Conservation (phyloP, 1,140 invertebrate species). For the Drosophila chauvacae region DNA sequence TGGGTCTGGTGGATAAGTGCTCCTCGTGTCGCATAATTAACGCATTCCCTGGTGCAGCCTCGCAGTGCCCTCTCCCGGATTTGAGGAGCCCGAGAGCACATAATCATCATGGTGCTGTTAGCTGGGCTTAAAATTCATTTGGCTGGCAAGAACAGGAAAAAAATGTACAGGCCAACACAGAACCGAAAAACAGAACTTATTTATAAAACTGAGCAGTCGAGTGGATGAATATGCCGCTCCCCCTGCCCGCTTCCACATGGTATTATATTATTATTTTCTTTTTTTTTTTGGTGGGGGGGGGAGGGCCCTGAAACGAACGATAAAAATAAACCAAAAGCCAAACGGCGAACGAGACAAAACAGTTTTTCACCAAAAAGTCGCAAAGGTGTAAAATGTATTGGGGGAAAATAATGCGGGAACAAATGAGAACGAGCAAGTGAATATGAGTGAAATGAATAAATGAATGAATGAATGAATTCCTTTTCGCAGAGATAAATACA, state of each 20-base stretch:
- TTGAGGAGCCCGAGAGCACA: slow-evolving; percentile 15
- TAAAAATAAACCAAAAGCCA: slow-evolving; percentile 70
- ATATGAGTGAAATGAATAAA: slow-evolving; percentile 4
- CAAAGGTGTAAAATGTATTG: slow-evolving; percentile 60
- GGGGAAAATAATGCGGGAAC: slow-evolving; percentile 23
- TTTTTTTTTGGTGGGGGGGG: not conserved
- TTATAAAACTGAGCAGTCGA: slow-evolving; percentile 78
- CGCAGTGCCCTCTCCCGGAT: slow-evolving; percentile 12
- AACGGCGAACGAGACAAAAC: slow-evolving; percentile 41
- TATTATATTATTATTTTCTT: slow-evolving; percentile 17
- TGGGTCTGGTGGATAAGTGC: slow-evolving; percentile 54
- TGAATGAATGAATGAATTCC: slow-evolving; percentile 7
- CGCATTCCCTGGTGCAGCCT: slow-evolving; percentile 55
- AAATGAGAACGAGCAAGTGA: slow-evolving; percentile 1
- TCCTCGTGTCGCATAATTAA: slow-evolving; percentile 68
- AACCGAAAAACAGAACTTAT: slow-evolving; percentile 61
- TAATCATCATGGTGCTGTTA: slow-evolving; percentile 25
- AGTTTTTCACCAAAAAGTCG: slow-evolving; percentile 40
- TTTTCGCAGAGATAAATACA: slow-evolving; percentile 38
- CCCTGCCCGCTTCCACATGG: slow-evolving; percentile 25
- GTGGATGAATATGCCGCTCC: slow-evolving; percentile 64
- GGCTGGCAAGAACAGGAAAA: slow-evolving; percentile 14
- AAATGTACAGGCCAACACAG: slow-evolving; percentile 9
- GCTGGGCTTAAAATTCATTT: slow-evolving; percentile 67
- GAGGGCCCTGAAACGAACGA: slow-evolving; percentile 55